Evolutionary conservation across 2,888 invertebrate species (phyloP).

Genomic region (Octodonta nipae): DNA sequence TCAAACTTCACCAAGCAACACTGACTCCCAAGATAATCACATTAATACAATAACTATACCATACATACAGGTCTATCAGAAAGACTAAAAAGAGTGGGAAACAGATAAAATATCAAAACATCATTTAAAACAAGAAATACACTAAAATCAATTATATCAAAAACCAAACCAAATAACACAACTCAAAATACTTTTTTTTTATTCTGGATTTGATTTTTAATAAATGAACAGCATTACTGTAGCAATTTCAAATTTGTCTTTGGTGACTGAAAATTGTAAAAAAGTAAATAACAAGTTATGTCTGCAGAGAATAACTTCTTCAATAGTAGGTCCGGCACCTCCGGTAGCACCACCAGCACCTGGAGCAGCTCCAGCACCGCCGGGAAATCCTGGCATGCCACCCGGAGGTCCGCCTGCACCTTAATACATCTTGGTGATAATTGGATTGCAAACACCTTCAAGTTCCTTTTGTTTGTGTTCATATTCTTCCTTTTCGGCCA

Average conservation of each 20-base stretch:
- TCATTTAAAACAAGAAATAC: too few relatives aligned
- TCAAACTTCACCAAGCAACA: too few relatives aligned
- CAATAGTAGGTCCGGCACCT: slow-evolving; percentile 68
- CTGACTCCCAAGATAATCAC: too few relatives aligned
- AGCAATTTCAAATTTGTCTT: slow-evolving; percentile 6
- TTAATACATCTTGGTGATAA: slow-evolving; percentile 89
- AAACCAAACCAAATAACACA: too few relatives aligned
- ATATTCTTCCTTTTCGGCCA: slow-evolving; percentile 88
- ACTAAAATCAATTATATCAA: too few relatives aligned
- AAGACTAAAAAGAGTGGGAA: too few relatives aligned
- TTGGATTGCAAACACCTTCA: slow-evolving; percentile 82
- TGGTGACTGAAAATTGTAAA: slow-evolving; percentile 10
- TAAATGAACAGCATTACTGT: too few relatives aligned
- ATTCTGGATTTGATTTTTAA: too few relatives aligned
- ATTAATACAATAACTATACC: too few relatives aligned
- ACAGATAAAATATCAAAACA: too few relatives aligned
- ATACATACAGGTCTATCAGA: too few relatives aligned
- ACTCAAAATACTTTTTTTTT: too few relatives aligned
- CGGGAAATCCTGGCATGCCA: slow-evolving; percentile 51
- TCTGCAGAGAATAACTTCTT: slow-evolving; percentile 46
- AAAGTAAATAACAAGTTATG: slow-evolving; percentile 12
- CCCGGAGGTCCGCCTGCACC: slow-evolving; percentile 58
- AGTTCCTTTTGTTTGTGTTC: slow-evolving; percentile 91
- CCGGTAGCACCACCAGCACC: slow-evolving; percentile 32
- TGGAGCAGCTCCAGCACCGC: slow-evolving; percentile 36